Percentiles rank a stretch among this genome's conserved stretches.
Conservation (phyloP, 2,888 invertebrate genomes). For the Acleris literana region DNA sequence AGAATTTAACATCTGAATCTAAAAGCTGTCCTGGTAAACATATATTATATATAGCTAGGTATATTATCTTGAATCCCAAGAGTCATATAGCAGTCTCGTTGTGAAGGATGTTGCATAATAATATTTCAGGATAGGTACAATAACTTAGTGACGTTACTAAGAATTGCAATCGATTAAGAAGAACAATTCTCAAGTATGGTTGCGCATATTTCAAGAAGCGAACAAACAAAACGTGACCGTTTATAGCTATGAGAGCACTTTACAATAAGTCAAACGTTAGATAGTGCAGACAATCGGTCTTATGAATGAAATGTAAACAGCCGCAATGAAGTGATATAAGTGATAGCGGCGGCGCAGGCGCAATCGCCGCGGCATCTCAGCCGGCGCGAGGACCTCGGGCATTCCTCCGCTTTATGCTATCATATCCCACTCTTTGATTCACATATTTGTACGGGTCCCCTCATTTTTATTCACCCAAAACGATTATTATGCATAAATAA, state of each 20-base stretch:
- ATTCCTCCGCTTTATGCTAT: constrained; percentile 67
- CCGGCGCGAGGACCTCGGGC: constrained; percentile 45
- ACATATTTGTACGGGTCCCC: constrained; percentile 76
- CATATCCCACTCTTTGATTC: constrained; percentile 76
- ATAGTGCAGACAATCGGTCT: constrained; percentile 54
- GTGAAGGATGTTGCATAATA: too few relatives aligned
- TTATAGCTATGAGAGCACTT: neutral
- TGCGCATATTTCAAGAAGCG: neutral
- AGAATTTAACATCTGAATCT: too few relatives aligned
- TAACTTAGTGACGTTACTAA: too few relatives aligned
- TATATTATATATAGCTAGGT: too few relatives aligned
- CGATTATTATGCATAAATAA: constrained; percentile 80
- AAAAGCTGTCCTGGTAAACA: too few relatives aligned
- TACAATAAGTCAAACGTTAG: constrained; percentile 39
- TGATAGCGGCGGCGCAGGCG: constrained; percentile 63
- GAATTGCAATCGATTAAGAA: too few relatives aligned
- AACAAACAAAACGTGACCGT: neutral
- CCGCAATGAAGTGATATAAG: constrained; percentile 80
- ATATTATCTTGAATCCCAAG: too few relatives aligned
- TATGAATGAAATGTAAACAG: constrained; percentile 81
- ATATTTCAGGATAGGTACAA: too few relatives aligned
- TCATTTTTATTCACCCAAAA: constrained; percentile 78
- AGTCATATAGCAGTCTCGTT: too few relatives aligned
- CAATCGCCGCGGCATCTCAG: constrained; percentile 77
- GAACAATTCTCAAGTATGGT: neutral